Evolutionary conservation across 1,140 invertebrate genomes (phyloP).

Genomic region (Pollicipes pollicipes): DNA sequence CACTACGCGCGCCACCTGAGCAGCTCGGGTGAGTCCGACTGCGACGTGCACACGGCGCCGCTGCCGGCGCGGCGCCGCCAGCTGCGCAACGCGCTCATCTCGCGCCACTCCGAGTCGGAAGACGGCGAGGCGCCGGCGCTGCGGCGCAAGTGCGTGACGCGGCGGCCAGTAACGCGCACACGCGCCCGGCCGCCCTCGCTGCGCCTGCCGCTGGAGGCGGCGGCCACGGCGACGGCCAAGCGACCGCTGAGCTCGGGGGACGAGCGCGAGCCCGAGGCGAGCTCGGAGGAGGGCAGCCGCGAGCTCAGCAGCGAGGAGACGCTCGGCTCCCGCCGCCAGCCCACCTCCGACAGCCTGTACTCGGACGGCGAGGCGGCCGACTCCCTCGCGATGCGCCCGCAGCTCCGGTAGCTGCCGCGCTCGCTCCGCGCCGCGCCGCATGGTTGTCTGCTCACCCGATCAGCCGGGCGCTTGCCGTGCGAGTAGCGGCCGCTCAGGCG

Average conservation of each 20-base stretch:
- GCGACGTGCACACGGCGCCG: neutral
- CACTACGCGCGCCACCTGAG: neutral
- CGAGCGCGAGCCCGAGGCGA: neutral
- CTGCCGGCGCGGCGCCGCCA: neutral
- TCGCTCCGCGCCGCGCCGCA: too few species aligned
- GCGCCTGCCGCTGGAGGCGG: neutral
- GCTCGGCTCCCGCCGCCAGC: neutral
- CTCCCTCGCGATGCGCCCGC: neutral
- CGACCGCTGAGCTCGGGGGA: neutral
- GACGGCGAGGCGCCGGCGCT: constrained; percentile 1
- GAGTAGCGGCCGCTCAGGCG: too few species aligned
- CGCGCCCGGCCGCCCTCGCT: neutral
- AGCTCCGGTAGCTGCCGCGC: neutral
- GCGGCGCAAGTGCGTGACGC: neutral
- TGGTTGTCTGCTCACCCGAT: too few species aligned
- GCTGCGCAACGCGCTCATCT: neutral
- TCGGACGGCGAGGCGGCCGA: neutral
- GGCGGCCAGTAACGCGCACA: neutral
- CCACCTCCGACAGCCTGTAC: neutral
- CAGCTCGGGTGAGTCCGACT: neutral
- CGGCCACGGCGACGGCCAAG: neutral
- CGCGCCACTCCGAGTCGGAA: neutral
- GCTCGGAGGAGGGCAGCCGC: neutral
- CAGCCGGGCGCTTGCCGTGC: too few species aligned
- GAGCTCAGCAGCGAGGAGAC: neutral